Evolutionary conservation across 2,888 invertebrate species (phyloP).

Genomic region (Laspeyria flexula): DNA sequence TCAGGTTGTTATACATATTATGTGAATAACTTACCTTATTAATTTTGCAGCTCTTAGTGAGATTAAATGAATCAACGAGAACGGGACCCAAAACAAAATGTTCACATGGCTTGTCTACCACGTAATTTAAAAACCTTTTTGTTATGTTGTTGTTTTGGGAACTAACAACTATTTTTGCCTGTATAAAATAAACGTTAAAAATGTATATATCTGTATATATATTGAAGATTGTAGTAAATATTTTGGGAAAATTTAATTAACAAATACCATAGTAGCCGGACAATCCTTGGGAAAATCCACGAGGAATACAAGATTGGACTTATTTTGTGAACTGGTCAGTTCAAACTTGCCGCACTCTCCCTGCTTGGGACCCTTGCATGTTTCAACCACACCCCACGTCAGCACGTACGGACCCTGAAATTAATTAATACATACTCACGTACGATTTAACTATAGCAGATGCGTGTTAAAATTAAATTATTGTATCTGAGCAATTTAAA

Average conservation of each 20-base stretch:
- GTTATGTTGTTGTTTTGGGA: slow-evolving; percentile 57
- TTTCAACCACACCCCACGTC: slow-evolving; percentile 56
- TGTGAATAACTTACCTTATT: slow-evolving; percentile 59
- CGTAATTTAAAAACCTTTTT: slow-evolving; percentile 69
- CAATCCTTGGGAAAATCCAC: slow-evolving; percentile 67
- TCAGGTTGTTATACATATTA: slow-evolving; percentile 1
- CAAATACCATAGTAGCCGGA: slow-evolving; percentile 55
- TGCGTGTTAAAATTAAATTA: neutral
- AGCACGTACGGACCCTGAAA: slow-evolving; percentile 69
- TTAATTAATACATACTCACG: slow-evolving; percentile 9
- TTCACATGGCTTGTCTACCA: slow-evolving; percentile 70
- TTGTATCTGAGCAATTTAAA: no score
- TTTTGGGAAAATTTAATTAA: slow-evolving; percentile 5
- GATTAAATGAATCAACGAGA: slow-evolving; percentile 62
- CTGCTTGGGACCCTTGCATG: slow-evolving; percentile 73
- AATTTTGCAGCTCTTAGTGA: slow-evolving; percentile 66
- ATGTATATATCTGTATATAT: no score
- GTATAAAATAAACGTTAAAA: slow-evolving; percentile 23
- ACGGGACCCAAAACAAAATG: slow-evolving; percentile 76
- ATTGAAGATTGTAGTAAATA: neutral
- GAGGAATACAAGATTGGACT: slow-evolving; percentile 63
- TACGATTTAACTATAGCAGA: neutral
- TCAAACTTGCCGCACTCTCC: slow-evolving; percentile 60
- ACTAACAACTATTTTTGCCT: slow-evolving; percentile 67
- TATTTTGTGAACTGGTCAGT: slow-evolving; percentile 60